Percentiles rank a stretch among this genome's conserved stretches.
Evolutionary conservation across 2,888 invertebrate species (phyloP).

Genomic region (Pyrrhosoma nymphula): DNA sequence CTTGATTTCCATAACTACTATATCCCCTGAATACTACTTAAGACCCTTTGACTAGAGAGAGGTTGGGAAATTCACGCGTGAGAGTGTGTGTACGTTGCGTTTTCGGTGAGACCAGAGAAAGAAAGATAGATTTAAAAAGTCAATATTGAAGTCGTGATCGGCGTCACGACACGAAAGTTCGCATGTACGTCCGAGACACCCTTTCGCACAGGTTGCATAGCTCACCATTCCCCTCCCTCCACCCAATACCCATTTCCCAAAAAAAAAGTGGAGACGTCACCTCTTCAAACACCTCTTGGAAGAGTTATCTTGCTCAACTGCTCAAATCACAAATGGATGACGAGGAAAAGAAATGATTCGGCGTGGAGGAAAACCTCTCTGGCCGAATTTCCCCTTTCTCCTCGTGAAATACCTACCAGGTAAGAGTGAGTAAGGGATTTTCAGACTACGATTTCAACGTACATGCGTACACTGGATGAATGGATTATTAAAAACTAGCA

Average conservation of each 20-base stretch:
- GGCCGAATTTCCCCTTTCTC: not conserved
- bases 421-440: not conserved
- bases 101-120: not conserved
- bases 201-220: not conserved
- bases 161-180: not conserved
- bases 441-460: not conserved
- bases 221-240: not conserved
- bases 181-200: not conserved
- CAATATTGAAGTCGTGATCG: not conserved
- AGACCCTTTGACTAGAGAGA: not conserved
- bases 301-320: not conserved
- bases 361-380: not conserved
- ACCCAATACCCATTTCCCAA: not conserved
- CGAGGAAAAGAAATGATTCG: not conserved
- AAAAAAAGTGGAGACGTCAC: not conserved
- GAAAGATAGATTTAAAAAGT: conserved; percentile 9
- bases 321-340: not conserved
- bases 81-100: not conserved
- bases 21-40: too few species aligned
- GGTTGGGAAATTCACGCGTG: not conserved
- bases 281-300: not conserved
- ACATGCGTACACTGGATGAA: too few species aligned
- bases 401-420: not conserved
- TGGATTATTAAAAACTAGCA: too few species aligned
- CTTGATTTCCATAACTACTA: too few species aligned